phyloP scores from a whole-genome alignment of 2,113 vertebrate genomes.

The Phaethon lepturus region DNA sequence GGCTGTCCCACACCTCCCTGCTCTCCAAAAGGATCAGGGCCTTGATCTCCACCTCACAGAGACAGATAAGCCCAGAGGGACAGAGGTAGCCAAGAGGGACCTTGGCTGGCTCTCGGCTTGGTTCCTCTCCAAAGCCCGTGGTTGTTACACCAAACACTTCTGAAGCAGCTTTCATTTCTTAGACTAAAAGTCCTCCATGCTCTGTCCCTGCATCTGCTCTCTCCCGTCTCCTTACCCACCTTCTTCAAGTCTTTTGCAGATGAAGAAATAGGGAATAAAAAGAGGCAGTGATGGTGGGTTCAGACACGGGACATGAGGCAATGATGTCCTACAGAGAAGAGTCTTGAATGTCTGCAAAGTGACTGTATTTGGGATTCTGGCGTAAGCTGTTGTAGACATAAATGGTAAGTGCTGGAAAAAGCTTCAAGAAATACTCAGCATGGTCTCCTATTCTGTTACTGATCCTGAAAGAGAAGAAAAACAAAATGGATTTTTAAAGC shows the following conservation, averaged over 20 bases:
- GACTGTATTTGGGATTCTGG: neutral
- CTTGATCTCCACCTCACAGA: neutral
- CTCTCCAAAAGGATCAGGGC: neutral
- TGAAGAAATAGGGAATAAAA: neutral
- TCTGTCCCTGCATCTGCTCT: neutral
- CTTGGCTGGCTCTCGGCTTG: neutral
- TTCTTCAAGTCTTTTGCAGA: neutral
- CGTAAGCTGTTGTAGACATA: conserved; percentile 58
- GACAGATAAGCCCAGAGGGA: neutral
- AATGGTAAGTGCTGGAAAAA: conserved; percentile 70
- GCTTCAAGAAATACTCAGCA: conserved; percentile 64
- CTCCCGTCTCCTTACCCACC: neutral
- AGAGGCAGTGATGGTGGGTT: neutral
- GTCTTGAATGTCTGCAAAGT: conserved; percentile 19
- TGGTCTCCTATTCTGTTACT: conserved; percentile 28
- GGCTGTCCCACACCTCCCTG: neutral
- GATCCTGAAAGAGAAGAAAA: conserved; percentile 71
- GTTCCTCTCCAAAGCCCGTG: neutral
- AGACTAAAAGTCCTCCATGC: neutral
- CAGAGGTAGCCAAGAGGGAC: neutral
- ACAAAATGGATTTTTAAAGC: neutral
- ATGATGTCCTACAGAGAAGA: neutral
- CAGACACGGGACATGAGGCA: neutral
- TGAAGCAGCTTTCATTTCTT: neutral
- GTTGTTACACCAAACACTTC: neutral